Conservation (phyloP, 2,888 invertebrate species). For the Aphelenchoides bicaudatus region DNA sequence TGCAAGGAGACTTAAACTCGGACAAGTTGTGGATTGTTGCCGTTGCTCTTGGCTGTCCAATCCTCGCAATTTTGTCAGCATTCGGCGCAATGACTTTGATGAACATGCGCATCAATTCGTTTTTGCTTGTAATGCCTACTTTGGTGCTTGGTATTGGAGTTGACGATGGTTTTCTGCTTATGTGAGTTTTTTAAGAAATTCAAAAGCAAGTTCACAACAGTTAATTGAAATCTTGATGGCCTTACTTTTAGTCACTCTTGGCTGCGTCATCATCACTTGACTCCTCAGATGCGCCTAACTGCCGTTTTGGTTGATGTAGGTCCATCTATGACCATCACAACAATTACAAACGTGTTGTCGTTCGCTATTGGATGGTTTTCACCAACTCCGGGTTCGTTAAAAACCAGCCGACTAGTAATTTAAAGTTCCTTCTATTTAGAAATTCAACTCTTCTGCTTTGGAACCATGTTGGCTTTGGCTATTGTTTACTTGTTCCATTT, state of each 20-base stretch:
- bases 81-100: conserved; percentile 50
- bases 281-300: conserved; percentile 28
- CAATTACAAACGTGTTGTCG: conserved; percentile 59
- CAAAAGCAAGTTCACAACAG: too few relatives aligned
- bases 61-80: conserved; percentile 47
- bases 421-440: conserved; percentile 34
- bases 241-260: conserved; percentile 57
- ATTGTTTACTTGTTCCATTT: conserved; percentile 53
- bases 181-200: conserved; percentile 42
- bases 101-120: conserved; percentile 52
- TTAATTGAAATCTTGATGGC: too few relatives aligned
- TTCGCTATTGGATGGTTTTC: conserved; percentile 58
- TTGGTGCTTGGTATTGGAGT: conserved; percentile 59
- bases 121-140: conserved; percentile 58
- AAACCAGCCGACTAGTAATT: background rate
- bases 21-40: conserved; percentile 5
- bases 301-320: conserved; percentile 57
- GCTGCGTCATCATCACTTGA: conserved; percentile 38
- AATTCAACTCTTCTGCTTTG: conserved; percentile 58
- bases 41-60: conserved; percentile 33
- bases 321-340: conserved; percentile 58
- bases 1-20: conserved; percentile 35
- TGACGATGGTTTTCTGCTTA: conserved; percentile 32
- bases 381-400: conserved; percentile 53
- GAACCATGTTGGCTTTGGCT: conserved; percentile 55